A percentile compares a stretch with the other conserved stretches of the same genome.
phyloP scores from a whole-genome alignment of 2,113 vertebrate species.

The Hylia prasina region DNA sequence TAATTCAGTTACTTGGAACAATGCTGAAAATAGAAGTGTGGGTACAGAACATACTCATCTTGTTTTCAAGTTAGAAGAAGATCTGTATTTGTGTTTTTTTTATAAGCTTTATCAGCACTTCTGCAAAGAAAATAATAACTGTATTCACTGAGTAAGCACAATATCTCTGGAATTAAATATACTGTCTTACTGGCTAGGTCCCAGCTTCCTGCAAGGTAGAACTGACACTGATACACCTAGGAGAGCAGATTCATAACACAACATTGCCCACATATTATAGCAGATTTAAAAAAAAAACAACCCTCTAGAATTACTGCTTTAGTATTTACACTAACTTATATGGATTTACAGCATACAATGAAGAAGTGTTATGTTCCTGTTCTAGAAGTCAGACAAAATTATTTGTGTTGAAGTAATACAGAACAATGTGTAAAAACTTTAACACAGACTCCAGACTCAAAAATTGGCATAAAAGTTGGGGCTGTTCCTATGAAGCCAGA shows the following conservation, averaged over 20 bases:
- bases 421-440: background rate
- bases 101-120: conserved; percentile 27
- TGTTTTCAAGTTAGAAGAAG: background rate
- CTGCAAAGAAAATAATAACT: conserved; percentile 13
- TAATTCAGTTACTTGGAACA: background rate
- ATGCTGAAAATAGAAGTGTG: background rate
- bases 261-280: background rate
- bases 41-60: background rate
- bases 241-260: background rate
- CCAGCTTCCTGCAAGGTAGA: background rate
- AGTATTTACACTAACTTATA: background rate
- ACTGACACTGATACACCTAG: background rate
- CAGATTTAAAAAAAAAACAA: background rate
- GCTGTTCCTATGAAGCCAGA: background rate
- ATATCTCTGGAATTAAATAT: background rate
- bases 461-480: background rate
- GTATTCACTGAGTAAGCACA: background rate
- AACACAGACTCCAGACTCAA: background rate
- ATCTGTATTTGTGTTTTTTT: conserved; percentile 8
- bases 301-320: background rate
- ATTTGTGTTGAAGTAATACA: background rate
- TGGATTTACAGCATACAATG: background rate
- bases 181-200: background rate
- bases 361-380: background rate
- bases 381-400: background rate